Conservation (phyloP, 2,797 vertebrate species). For the Poeciliopsis paucimaculata region DNA sequence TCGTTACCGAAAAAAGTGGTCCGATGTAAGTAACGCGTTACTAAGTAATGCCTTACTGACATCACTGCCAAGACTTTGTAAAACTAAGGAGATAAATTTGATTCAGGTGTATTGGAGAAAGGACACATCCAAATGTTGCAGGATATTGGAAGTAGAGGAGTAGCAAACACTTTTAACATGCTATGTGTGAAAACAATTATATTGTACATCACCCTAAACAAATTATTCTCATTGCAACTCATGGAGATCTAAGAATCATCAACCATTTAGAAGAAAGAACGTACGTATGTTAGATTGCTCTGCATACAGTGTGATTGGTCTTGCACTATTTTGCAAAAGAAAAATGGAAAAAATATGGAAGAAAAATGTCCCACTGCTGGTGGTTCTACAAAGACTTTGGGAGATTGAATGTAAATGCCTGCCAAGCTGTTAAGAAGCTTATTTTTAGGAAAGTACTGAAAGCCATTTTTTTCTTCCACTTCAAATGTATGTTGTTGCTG, state of each 20-base stretch:
- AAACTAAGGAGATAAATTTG: neutral
- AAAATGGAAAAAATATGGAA: neutral
- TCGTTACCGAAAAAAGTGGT: no score
- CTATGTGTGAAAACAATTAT: neutral
- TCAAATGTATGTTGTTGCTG: neutral
- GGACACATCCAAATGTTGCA: neutral
- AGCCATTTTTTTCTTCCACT: neutral
- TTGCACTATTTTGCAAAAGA: neutral
- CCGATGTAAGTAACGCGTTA: no score
- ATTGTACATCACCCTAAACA: neutral
- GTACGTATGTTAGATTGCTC: neutral
- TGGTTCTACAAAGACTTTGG: neutral
- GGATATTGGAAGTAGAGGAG: neutral
- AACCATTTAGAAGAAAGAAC: neutral
- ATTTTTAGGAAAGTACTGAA: neutral
- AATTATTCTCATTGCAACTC: neutral
- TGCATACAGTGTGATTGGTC: neutral
- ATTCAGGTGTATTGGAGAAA: neutral
- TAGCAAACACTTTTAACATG: neutral
- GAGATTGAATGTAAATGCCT: neutral
- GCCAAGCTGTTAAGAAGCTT: neutral
- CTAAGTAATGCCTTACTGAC: no score
- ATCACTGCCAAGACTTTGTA: neutral
- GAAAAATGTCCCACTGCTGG: neutral
- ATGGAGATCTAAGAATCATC: neutral